These are phyloP conservation scores for Arvicanthis niloticus DNA, from an alignment of 2,113 vertebrate species.

Conservation along the genomic window DNA sequence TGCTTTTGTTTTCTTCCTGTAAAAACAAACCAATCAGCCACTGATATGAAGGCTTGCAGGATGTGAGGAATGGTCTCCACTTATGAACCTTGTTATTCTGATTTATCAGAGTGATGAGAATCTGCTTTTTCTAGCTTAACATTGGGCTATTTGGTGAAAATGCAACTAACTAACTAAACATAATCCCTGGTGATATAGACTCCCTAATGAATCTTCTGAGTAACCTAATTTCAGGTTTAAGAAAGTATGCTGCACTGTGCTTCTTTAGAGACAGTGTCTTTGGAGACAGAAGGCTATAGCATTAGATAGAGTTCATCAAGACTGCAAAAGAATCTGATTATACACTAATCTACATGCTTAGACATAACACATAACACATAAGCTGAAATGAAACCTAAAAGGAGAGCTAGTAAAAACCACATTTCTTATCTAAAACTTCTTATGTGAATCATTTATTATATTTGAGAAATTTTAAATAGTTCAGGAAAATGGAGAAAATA, in stretches of 20 bases:
- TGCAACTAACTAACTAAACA: conserved; percentile 36
- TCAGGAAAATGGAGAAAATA: background rate
- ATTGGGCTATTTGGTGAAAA: conserved; percentile 48
- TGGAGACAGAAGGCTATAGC: background rate
- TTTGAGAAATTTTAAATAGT: conserved; percentile 13
- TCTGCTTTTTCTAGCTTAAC: background rate
- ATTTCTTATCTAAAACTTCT: background rate
- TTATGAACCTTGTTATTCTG: background rate
- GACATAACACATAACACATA: background rate
- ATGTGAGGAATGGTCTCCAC: background rate
- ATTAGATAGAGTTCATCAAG: background rate
- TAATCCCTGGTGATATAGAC: background rate
- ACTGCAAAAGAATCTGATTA: background rate
- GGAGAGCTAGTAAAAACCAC: background rate
- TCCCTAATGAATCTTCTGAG: conserved; percentile 64
- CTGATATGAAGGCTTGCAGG: background rate
- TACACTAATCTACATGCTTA: background rate
- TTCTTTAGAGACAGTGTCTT: conserved; percentile 39
- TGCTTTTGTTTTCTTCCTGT: background rate
- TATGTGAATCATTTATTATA: background rate
- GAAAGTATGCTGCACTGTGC: background rate
- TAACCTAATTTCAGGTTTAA: conserved; percentile 7
- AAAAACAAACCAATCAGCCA: background rate
- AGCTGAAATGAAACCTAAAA: background rate
- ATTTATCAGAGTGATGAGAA: background rate